Conservation (phyloP, 1,140 invertebrate genomes). For the Xylocopa sonorina region DNA sequence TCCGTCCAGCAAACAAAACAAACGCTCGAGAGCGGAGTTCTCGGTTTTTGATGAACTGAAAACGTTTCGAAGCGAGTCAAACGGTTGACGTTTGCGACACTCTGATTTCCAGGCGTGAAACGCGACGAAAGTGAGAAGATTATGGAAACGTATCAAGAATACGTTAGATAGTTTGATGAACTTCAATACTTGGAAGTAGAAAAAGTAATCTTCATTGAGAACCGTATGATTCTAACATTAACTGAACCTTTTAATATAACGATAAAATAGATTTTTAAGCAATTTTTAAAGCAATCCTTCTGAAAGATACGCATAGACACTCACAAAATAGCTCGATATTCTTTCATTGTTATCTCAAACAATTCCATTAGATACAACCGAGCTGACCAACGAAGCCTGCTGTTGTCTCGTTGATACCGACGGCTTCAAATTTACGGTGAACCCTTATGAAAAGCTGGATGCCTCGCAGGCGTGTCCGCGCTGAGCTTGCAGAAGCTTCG, state of each 20-base stretch:
- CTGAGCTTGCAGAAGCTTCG: slow-evolving; percentile 37
- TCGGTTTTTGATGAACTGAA: background rate
- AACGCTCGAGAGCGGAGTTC: background rate
- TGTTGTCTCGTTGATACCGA: background rate
- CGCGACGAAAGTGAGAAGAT: no score
- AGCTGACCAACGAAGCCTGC: background rate
- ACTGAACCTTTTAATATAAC: no score
- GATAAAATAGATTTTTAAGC: no score
- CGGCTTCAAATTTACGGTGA: slow-evolving; percentile 6
- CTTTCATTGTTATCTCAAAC: background rate
- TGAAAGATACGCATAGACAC: background rate
- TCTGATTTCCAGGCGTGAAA: no score
- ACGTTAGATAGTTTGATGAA: no score
- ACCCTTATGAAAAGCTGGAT: slow-evolving; percentile 16
- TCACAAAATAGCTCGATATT: background rate
- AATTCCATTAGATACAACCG: background rate
- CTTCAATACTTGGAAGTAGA: no score
- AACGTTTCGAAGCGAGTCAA: background rate
- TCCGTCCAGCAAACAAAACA: background rate
- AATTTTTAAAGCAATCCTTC: background rate
- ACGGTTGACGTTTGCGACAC: no score
- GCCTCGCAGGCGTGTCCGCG: background rate
- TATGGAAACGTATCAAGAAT: no score
- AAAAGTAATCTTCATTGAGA: no score
- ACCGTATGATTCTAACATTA: no score